Base-by-base conservation (phyloP, 2,113 vertebrate species). In the Pao palembangensis region DNA sequence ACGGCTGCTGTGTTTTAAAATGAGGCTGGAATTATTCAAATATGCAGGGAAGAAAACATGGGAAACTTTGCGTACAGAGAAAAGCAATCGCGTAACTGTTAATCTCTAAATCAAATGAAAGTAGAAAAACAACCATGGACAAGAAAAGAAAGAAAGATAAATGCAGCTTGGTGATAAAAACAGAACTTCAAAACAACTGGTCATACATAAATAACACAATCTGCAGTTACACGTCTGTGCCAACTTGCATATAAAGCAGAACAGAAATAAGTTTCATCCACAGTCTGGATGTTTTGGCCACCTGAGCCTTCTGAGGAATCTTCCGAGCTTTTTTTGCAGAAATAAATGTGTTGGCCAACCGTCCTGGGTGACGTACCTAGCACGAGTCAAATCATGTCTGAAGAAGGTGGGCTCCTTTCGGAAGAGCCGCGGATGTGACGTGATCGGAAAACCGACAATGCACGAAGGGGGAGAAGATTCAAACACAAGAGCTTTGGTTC, bases 321-420 rank as follows among this genome's bases (percentile, higher is more conserved):
- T 13, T 52, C 55, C 8, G 48, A 44, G 41, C 8, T 61, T 64
- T 58, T 11, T 48, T 17, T 21, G 31, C 21, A 56, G 31, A 71
- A 42, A 47, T 20, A 18, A 59, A 66, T 51, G 61, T 58, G 38
- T 13, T 16, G 10, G 46, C 59, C 42, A 46, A 25, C 50, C 8
- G 18, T 23, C 23, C 47, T 52, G 19, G 60, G 17, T 23, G 25
- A 67, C 38, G n/a, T 47, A 8, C 20, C 34, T 6, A 8, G 6
- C 8, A 19, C 23, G 58, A 19, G 34, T 55, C 52, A 16, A 48
- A 47, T 43, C 43, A 50, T 58, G 48, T 20, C 18, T 55, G 57
- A 47, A 38, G 20, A n/a, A 49, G 47, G 15, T 53, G 49, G 38
- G 12, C 52, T 15, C 19, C 34, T 58, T 42, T 5, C 13, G 8